These are phyloP conservation scores for Ranitomeya imitator DNA, from an alignment of 2,113 vertebrate genomes.

Conservation along the genomic window DNA sequence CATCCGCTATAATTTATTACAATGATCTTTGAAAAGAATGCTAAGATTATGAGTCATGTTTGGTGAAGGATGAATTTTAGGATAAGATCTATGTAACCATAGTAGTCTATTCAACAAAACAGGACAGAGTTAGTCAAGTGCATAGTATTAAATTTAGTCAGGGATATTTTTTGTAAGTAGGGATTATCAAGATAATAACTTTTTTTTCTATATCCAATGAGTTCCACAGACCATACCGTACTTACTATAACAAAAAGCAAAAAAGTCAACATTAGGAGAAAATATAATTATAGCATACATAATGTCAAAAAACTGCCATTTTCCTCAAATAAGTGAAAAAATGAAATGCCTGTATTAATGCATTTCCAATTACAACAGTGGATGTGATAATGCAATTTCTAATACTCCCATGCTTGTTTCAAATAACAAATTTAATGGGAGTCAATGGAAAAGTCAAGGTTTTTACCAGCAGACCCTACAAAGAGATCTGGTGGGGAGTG, in stretches of 20 bases:
- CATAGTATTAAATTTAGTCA: background rate
- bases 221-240: too few relatives aligned
- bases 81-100: constrained; percentile 18
- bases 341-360: too few relatives aligned
- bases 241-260: background rate
- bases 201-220: background rate
- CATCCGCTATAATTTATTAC: background rate
- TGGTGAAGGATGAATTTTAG: background rate
- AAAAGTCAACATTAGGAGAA: background rate
- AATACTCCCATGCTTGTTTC: too few relatives aligned
- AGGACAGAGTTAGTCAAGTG: background rate
- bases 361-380: too few relatives aligned
- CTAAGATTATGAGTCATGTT: background rate
- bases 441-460: too few relatives aligned
- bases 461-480: too few relatives aligned
- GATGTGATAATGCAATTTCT: too few relatives aligned
- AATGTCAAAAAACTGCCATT: too few relatives aligned
- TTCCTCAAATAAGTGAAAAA: too few relatives aligned
- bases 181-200: background rate
- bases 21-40: constrained; percentile 8
- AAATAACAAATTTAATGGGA: too few relatives aligned
- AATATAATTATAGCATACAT: too few relatives aligned
- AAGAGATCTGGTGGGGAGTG: too few relatives aligned
- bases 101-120: background rate
- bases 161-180: background rate